Conservation (phyloP, 1,140 invertebrate species). For the Chlorops oryzae region DNA sequence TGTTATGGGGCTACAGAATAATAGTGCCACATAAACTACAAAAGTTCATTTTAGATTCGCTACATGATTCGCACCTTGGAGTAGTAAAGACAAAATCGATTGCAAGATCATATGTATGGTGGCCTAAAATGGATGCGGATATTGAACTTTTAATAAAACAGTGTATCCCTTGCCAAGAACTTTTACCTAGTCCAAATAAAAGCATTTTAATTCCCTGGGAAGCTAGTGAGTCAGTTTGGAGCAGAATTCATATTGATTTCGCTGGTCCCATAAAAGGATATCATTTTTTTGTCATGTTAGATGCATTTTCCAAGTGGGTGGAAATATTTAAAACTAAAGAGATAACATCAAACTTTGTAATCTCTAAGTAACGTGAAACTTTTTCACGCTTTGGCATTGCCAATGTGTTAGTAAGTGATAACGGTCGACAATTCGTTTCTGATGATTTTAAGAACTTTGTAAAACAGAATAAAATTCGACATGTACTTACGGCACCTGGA, state of each 20-base stretch:
- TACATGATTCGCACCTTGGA: constrained; percentile 8
- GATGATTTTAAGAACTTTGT: constrained; percentile 9
- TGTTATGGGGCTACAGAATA: constrained; percentile 12
- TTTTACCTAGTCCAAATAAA: constrained; percentile 10
- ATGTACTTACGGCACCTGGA: constrained; percentile 2
- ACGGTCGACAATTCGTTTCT: constrained; percentile 8
- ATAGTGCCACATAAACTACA: constrained; percentile 12
- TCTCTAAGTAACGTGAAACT: constrained; percentile 5
- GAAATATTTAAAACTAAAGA: too few relatives aligned
- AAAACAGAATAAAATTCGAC: constrained; percentile 8
- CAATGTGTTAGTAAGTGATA: constrained; percentile 4
- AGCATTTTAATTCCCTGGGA: constrained; percentile 12
- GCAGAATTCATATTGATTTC: too few relatives aligned
- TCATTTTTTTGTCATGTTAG: too few relatives aligned
- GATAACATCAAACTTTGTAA: constrained; percentile 8
- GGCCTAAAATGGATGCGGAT: constrained; percentile 8
- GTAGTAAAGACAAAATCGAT: constrained; percentile 7
- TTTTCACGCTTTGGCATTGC: constrained; percentile 8
- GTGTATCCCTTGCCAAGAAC: constrained; percentile 5
- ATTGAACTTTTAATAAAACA: constrained; percentile 11
- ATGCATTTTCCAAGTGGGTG: too few relatives aligned
- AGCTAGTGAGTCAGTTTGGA: constrained; percentile 9
- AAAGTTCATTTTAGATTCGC: background rate
- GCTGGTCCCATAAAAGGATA: too few relatives aligned
- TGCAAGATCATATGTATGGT: constrained; percentile 8